A percentile compares a stretch with the other conserved stretches of the same genome.
Conservation (phyloP, 2,888 invertebrate species). For the Taenaris catops region DNA sequence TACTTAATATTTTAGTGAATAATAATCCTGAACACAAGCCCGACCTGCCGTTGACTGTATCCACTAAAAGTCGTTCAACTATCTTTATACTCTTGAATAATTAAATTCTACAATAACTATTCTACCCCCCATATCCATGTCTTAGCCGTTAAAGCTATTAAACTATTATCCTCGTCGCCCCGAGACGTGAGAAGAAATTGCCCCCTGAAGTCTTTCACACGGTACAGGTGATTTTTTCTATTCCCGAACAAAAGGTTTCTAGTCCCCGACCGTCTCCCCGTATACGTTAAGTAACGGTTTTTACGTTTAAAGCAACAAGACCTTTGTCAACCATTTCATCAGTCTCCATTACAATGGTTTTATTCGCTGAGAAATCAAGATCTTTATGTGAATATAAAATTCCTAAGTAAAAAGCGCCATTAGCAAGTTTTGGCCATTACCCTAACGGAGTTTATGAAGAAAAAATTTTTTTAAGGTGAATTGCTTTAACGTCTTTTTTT, state of each 20-base stretch:
- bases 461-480: neutral
- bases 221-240: constrained; percentile 48
- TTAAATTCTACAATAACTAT: constrained; percentile 3
- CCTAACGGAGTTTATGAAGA: constrained; percentile 5
- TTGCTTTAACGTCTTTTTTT: constrained; percentile 8
- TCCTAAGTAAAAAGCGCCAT: constrained; percentile 18
- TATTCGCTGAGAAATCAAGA: constrained; percentile 7
- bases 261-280: constrained; percentile 4
- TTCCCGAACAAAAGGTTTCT: constrained; percentile 25
- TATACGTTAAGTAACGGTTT: constrained; percentile 10
- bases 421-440: constrained; percentile 19
- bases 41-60: too few species aligned
- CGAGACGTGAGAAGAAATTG: constrained; percentile 14
- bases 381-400: constrained; percentile 18
- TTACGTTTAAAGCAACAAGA: neutral
- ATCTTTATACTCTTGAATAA: constrained; percentile 6
- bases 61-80: too few species aligned
- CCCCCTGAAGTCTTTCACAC: constrained; percentile 42
- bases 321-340: constrained; percentile 9
- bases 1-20: too few species aligned
- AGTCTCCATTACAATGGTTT: constrained; percentile 7
- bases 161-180: constrained; percentile 16
- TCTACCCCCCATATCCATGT: constrained; percentile 13
- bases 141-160: constrained; percentile 17
- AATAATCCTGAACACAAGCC: too few species aligned